Base-by-base conservation (phyloP, 2,888 invertebrate genomes). In the Lochmaea capreae region DNA sequence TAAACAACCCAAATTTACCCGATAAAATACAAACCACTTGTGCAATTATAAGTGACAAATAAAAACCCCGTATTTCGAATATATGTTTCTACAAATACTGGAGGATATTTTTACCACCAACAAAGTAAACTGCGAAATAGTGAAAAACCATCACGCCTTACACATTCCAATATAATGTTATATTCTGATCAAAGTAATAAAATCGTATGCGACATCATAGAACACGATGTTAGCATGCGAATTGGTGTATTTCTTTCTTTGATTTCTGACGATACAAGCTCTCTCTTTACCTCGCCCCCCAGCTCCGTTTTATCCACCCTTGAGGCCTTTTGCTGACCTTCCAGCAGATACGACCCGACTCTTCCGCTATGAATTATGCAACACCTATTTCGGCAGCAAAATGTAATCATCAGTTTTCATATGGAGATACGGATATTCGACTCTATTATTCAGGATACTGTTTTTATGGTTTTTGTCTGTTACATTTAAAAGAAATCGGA, bases 151-250 rank as follows among this genome's bases (percentile, higher is more conserved):
- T 82, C 85, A 84, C 86, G 85, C 86, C 84, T 82, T 77, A 80
- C 76, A 77, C 77, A 78, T 82, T 83, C 63, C 77, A 76, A 76
- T 79, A 79, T 78, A 81, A 79, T 85, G 86, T 85, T 85, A 86
- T 86, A 85, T 87, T 86, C 86, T 84, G 86, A 87, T 87, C 86
- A 86, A 71, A 86, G 86, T 85, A 85, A 87, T 87, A 87, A 87
- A 87, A 87, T 82, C 82, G 84, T 83, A 85, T 86, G 85, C 83
- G 85, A 85, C 85, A 85, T 85, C 86, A 86, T 86, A 83, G 84
- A 77, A 81, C 77, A 81, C 83, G 84, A 83, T 82, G 83, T 84
- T 84, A 83, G 87, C 84, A 86, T 87, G 81, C 80, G 84, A 86
- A 86, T 86, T 84, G 85, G 84, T 84, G 81, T 82, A 83, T 85